These are phyloP conservation scores for Noctua pronuba DNA, from an alignment of 2,888 invertebrate species.

Conservation along the genomic window DNA sequence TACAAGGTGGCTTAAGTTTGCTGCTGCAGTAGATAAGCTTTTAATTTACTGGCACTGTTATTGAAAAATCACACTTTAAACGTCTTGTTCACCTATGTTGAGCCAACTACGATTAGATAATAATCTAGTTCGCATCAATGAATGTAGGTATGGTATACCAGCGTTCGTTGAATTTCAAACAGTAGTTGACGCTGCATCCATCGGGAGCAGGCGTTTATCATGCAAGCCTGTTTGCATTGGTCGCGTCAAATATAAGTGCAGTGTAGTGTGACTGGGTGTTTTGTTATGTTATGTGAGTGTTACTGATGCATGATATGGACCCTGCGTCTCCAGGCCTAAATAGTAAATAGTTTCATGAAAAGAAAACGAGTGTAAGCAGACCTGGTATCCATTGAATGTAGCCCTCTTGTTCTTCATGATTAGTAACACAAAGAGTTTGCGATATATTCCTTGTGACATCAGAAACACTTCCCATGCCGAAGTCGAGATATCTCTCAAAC, in stretches of 20 bases:
- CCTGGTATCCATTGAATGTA: slow-evolving; percentile 87
- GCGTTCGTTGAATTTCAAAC: slow-evolving; percentile 35
- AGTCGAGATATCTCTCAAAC: slow-evolving; percentile 84
- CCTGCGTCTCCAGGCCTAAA: slow-evolving; percentile 1
- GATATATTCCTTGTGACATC: slow-evolving; percentile 85
- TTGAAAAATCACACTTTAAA: background rate
- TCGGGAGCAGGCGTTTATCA: slow-evolving; percentile 29
- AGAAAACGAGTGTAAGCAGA: slow-evolving; percentile 53
- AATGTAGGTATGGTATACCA: slow-evolving; percentile 6
- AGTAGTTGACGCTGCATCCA: slow-evolving; percentile 23
- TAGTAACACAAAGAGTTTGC: slow-evolving; percentile 85
- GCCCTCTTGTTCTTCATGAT: slow-evolving; percentile 84
- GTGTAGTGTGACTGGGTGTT: background rate
- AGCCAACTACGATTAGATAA: slow-evolving; percentile 11
- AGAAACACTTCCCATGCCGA: slow-evolving; percentile 81
- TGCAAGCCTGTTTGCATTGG: slow-evolving; percentile 5
- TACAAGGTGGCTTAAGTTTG: background rate
- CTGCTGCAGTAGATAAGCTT: background rate
- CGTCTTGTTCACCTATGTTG: background rate
- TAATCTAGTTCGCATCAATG: background rate
- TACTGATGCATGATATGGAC: background rate
- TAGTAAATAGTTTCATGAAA: background rate
- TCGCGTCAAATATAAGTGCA: background rate
- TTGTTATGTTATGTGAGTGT: slow-evolving; percentile 5
- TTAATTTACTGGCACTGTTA: background rate